phyloP scores from a whole-genome alignment of 2,113 vertebrate genomes.

The Alouatta palliata region DNA sequence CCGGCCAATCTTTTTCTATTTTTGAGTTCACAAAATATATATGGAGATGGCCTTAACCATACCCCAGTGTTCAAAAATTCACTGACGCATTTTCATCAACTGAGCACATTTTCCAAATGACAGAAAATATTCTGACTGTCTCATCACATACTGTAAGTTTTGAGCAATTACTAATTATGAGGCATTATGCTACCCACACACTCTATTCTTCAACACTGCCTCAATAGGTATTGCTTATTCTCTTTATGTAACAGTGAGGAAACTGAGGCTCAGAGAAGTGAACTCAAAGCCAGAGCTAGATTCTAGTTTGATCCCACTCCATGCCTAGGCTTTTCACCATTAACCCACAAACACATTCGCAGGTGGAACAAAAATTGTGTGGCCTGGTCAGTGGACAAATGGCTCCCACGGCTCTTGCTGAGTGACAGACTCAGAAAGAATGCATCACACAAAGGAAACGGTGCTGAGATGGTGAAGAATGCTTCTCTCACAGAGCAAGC shows the following conservation, averaged over 20 bases:
- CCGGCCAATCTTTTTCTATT: neutral
- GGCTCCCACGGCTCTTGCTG: neutral
- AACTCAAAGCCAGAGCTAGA: neutral
- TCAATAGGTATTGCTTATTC: neutral
- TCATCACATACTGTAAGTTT: neutral
- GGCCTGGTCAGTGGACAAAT: neutral
- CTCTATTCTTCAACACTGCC: neutral
- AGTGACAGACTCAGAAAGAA: neutral
- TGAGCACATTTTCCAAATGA: neutral
- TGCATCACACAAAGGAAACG: neutral
- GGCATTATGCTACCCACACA: neutral
- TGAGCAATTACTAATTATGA: neutral
- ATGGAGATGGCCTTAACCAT: neutral
- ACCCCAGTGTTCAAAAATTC: neutral
- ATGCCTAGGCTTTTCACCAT: neutral
- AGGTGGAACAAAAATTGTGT: neutral
- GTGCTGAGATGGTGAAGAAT: neutral
- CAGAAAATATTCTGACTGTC: neutral
- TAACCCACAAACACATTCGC: neutral
- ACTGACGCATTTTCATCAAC: neutral
- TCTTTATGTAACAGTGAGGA: neutral
- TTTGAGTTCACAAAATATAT: neutral
- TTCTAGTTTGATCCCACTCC: neutral
- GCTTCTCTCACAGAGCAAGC: conserved; percentile 47
- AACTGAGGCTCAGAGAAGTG: neutral